Evolutionary conservation across 2,113 vertebrate genomes (phyloP), one percentile per base, ranked within the genome.

Genomic region (Emydocephalus ijimae): DNA sequence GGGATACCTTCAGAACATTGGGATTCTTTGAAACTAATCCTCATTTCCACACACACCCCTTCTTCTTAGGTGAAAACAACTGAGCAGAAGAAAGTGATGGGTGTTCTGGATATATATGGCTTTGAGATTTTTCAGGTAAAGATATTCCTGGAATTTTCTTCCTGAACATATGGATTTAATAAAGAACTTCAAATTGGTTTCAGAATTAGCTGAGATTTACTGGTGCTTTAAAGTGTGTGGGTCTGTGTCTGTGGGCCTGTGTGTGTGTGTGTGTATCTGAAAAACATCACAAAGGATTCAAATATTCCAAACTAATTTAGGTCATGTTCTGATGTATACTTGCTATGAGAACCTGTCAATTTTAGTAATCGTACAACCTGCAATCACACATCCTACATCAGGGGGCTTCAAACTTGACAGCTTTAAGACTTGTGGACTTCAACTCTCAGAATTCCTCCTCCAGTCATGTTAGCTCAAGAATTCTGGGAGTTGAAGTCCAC

Each of bases 61-160:
- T n/a, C 74, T 85, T 90, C 81, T 50, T 95, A 98, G 98, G 98
- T 98, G 85, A 95, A 92, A 91, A 93, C 95, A 0, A 95, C 92
- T 1, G 81, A 97, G 81, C 95, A 91, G 91, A 98, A 93, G 96
- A 98, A 98, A 94, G 98, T 98, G 74, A 98, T 98, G 98, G 98
- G 98, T 0, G 98, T 98, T 57, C 96, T 98, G 96, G 98, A 98
- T 85, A 98, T 98, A 93, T 98, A 98, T 0, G 98, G 98, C 95
- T 98, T 98, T 14, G 98, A 98, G 95, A 98, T 98, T 94, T 94
- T 98, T 93, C 96, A 98, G 97, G 98, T 97, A 88, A 92, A 69
- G 15, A 34, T 0, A 11, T 57, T 26, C 45, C 0, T 90, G 29
- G 0, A 0, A n/a, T 1, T 87, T 3, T 57, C 18, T 89, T 89